phyloP scores from a whole-genome alignment of 2,113 vertebrate species.

The Otis tarda region DNA sequence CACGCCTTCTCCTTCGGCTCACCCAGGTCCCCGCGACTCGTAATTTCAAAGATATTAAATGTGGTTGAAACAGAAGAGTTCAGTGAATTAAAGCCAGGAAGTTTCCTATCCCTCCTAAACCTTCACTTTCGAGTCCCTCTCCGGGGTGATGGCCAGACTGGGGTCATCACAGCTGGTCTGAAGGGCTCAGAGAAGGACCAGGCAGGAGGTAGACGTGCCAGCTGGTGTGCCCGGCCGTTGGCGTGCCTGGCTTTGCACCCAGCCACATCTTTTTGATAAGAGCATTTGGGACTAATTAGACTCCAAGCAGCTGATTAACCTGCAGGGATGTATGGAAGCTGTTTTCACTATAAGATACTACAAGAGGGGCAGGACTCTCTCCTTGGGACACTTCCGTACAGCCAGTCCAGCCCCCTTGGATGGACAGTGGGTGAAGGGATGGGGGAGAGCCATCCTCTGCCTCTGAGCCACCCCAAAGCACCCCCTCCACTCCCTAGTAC shows the following conservation, averaged over 20 bases:
- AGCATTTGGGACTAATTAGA: not conserved
- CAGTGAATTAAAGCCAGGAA: conserved; percentile 48
- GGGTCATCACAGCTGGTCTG: not conserved
- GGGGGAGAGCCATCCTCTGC: not conserved
- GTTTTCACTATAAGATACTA: not conserved
- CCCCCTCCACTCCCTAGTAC: not conserved
- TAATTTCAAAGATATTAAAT: conserved; percentile 71
- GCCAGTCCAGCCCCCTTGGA: not conserved
- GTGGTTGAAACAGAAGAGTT: conserved; percentile 48
- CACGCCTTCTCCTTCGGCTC: conserved; percentile 20
- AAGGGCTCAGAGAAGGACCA: not conserved
- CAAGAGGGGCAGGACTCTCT: not conserved
- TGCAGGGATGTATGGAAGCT: not conserved
- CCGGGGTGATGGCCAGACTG: not conserved
- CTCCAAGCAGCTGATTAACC: not conserved
- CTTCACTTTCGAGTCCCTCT: not conserved
- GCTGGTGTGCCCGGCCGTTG: not conserved
- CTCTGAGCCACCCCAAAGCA: not conserved
- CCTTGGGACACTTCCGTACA: not conserved
- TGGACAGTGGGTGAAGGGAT: not conserved
- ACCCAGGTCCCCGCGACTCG: conserved; percentile 2
- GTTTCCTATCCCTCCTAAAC: conserved; percentile 7
- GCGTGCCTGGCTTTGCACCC: not conserved
- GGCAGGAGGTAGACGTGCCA: not conserved
- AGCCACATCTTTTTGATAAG: not conserved